Conservation (phyloP, 2,113 vertebrate genomes). For the Tringa solitaria region DNA sequence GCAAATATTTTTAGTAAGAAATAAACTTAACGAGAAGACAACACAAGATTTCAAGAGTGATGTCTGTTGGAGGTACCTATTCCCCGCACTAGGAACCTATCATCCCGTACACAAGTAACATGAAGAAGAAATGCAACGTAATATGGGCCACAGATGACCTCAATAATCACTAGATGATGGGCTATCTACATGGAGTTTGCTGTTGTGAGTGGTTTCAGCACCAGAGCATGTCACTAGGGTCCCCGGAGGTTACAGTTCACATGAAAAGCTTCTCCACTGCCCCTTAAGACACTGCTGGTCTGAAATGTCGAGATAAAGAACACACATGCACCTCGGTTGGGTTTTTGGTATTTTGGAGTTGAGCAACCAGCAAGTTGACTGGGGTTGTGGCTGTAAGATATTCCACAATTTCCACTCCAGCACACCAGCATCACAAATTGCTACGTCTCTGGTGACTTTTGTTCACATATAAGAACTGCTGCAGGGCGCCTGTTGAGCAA, state of each 20-base stretch:
- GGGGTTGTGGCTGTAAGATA: background rate
- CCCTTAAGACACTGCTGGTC: background rate
- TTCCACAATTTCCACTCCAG: background rate
- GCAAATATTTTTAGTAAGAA: background rate
- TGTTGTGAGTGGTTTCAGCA: background rate
- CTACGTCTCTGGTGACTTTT: background rate
- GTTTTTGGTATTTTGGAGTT: background rate
- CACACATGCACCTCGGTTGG: fast-evolving
- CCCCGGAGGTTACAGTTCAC: background rate
- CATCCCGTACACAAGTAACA: fast-evolving
- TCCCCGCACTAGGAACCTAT: background rate
- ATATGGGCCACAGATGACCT: background rate
- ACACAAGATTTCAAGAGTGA: background rate
- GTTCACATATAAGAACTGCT: no score
- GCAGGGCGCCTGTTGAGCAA: no score
- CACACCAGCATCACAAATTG: background rate
- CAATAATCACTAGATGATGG: background rate
- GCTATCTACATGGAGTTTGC: background rate
- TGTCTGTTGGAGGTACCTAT: background rate
- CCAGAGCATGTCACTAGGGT: background rate
- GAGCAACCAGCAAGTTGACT: background rate
- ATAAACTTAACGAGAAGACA: background rate
- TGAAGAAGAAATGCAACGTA: background rate
- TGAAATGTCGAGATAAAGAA: background rate
- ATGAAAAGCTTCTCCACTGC: background rate